These are phyloP conservation scores for Temnothorax ravouxi DNA, from an alignment of 2,888 invertebrate genomes.

Conservation along the genomic window DNA sequence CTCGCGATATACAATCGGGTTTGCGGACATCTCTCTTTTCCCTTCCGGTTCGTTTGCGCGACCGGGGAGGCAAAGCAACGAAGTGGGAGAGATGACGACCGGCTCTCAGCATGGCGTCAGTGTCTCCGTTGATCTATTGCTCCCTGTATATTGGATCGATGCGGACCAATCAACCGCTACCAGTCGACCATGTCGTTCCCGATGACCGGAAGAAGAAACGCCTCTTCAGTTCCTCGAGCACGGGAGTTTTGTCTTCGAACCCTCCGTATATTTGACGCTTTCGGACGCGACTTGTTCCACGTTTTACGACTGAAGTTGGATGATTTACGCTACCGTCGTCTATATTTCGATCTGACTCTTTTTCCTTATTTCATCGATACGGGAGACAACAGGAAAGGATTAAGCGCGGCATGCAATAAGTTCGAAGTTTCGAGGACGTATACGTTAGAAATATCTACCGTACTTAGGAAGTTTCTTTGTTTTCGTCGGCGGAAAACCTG, in stretches of 20 bases:
- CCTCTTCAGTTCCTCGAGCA: conserved; percentile 59
- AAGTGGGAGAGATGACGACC: conserved; percentile 43
- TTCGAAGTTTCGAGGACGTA: conserved; percentile 45
- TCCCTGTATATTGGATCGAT: conserved; percentile 76
- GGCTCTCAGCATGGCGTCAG: conserved; percentile 72
- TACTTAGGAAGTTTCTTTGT: conserved; percentile 58
- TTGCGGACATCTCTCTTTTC: conserved; percentile 33
- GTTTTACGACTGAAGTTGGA: conserved; percentile 35
- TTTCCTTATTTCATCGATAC: conserved; percentile 22
- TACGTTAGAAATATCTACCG: conserved; percentile 45
- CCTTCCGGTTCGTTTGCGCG: conserved; percentile 20
- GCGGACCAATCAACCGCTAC: conserved; percentile 76
- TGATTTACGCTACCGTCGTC: conserved; percentile 41
- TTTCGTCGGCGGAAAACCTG: conserved; percentile 56
- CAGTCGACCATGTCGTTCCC: conserved; percentile 66
- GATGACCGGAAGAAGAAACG: conserved; percentile 67
- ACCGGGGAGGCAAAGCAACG: conserved; percentile 1
- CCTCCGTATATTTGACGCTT: conserved; percentile 45
- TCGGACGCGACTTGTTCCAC: conserved; percentile 44
- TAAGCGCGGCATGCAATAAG: conserved; percentile 50
- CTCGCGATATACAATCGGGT: conserved; percentile 28
- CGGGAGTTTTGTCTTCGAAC: conserved; percentile 53
- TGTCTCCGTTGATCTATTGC: conserved; percentile 78
- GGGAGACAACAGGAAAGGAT: conserved; percentile 39
- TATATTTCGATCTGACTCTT: conserved; percentile 15